Conservation (phyloP, 2,797 vertebrate species). For the Valencia hispanica region DNA sequence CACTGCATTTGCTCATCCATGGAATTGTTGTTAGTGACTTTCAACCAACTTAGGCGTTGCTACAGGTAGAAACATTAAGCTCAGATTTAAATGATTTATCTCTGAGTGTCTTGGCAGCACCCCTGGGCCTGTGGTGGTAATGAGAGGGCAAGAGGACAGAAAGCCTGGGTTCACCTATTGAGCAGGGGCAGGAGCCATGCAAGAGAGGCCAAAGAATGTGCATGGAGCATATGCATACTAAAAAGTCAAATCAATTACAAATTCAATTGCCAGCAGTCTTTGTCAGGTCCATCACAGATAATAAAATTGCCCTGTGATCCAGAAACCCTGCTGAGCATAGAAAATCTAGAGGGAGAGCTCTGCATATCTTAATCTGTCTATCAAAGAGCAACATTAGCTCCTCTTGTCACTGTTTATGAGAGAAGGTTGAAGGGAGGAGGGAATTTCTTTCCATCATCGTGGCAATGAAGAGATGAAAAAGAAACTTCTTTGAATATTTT, state of each 20-base stretch:
- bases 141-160: conserved; percentile 64
- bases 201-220: conserved; percentile 45
- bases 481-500: conserved; percentile 43
- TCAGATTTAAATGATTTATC: conserved; percentile 52
- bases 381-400: conserved; percentile 70
- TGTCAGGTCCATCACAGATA: conserved; percentile 74
- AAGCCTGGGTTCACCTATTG: conserved; percentile 57
- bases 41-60: conserved; percentile 15
- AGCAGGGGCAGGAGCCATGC: conserved; percentile 39
- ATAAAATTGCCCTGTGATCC: conserved; percentile 79
- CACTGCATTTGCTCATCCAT: conserved; percentile 38
- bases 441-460: conserved; percentile 24
- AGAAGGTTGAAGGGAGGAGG: conserved; percentile 42
- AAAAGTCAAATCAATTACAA: conserved; percentile 62
- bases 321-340: conserved; percentile 67
- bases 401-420: conserved; percentile 64
- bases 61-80: conserved; percentile 20
- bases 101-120: conserved; percentile 48
- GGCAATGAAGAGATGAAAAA: conserved; percentile 27
- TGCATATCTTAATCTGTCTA: conserved; percentile 68
- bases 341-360: conserved; percentile 59
- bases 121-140: conserved; percentile 51
- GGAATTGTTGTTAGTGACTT: conserved; percentile 35
- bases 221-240: conserved; percentile 60
- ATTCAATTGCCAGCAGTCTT: conserved; percentile 66